These are phyloP conservation scores for Marasmarcha lunaedactyla DNA, from an alignment of 2,888 invertebrate species.

Conservation along the genomic window DNA sequence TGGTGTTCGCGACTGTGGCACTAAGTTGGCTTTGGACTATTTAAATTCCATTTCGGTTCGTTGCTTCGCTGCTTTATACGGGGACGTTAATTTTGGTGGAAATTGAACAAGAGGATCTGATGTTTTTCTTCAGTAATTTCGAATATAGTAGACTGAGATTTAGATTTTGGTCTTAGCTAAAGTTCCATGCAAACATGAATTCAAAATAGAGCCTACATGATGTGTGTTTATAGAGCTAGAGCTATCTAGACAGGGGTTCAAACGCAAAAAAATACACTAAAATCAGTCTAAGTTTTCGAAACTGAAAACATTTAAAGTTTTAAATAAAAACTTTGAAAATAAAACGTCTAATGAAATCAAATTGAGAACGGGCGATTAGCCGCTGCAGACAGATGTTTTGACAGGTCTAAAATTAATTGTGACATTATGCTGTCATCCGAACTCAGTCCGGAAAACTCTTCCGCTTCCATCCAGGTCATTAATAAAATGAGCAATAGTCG, in stretches of 20 bases:
- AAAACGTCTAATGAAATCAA: constrained; percentile 4
- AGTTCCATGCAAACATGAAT: no score
- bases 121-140: constrained; percentile 34
- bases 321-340: no score
- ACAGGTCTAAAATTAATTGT: constrained; percentile 64
- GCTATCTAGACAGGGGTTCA: no score
- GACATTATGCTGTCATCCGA: constrained; percentile 58
- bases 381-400: constrained; percentile 61
- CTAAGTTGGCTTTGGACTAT: constrained; percentile 59
- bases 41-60: constrained; percentile 69
- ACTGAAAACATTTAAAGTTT: no score
- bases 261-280: no score
- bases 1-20: constrained; percentile 32
- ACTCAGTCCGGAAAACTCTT: constrained; percentile 52
- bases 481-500: constrained; percentile 69
- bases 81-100: constrained; percentile 63
- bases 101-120: constrained; percentile 44
- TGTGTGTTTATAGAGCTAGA: no score
- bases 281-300: no score
- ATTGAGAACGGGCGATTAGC: constrained; percentile 7
- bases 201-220: no score
- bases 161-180: no score
- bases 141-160: no score
- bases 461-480: constrained; percentile 67
- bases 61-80: constrained; percentile 68